Evolutionary conservation across 2,797 vertebrate species (phyloP), one percentile per base, ranked within the genome.

Genomic region (Chaetodon trifasciatus): DNA sequence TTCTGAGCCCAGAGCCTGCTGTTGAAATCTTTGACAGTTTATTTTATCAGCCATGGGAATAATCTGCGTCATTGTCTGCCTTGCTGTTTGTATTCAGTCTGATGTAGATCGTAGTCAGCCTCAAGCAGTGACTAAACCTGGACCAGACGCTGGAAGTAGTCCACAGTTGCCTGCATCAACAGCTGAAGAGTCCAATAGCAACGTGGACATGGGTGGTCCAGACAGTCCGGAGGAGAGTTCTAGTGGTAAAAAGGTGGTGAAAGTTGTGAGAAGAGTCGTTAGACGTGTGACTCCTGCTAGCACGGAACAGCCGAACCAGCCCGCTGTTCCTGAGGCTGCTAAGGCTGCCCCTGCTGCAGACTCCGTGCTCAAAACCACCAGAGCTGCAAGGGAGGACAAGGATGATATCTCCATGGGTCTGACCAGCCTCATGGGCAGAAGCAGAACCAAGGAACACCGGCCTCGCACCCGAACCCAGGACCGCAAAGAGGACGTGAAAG

Each of bases 351-450:
- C 17, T 21, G 63, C 74, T 12, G 80, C 46, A 83, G 94, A 72
- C 64, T 87, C 77, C 79, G 93, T 81, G 83, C 78, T 69, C 2
- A 91, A 82, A 80, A 83, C 85, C 32, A 24, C 44, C 16, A 91
- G 35, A 81, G 37, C 65, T 21, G 23, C 66, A 1, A 52, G 74
- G 69, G 94, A 89, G 4, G 92, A 94, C 50, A 95, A 95, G 86
- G 97, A 98, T 35, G 97, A 98, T 77, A 95, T 99, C 78, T 97
- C 98, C 0, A 28, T 91, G 10, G 97, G 98, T 17, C 94, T 99
- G 69, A 90, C 96, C 66, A 98, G 95, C 82, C 95, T 99, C 16
- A 99, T 99, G 98, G 95, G 97, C 0, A 95, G 97, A 67, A 92
- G 96, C 12, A 95, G 95, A 86, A 96, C 91, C 88, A 98, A 97